Conservation (phyloP, 2,797 vertebrate species). For the Phataginus tetradactyla region DNA sequence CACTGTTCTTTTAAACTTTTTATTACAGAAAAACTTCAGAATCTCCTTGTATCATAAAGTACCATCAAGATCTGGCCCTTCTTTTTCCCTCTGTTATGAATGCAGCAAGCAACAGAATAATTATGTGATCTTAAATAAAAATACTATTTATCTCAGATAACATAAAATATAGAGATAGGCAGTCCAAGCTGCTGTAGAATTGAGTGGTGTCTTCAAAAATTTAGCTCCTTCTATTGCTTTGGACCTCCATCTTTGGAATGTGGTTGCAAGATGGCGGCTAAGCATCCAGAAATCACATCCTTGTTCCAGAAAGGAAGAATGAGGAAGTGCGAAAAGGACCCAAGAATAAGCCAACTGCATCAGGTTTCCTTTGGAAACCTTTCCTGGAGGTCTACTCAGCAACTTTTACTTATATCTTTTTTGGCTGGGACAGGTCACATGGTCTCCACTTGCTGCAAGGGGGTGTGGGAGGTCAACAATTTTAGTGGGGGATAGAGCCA, state of each 20-base stretch:
- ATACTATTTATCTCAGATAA: background rate
- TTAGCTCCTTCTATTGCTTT: background rate
- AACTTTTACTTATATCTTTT: background rate
- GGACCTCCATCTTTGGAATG: background rate
- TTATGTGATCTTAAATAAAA: background rate
- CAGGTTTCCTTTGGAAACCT: background rate
- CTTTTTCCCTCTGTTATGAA: background rate
- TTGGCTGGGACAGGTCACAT: background rate
- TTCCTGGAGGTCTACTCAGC: background rate
- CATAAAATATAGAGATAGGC: background rate
- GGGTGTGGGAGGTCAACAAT: background rate
- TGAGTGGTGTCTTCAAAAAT: background rate
- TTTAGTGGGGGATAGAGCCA: background rate
- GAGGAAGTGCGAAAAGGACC: background rate
- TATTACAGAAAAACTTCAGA: constrained; percentile 28
- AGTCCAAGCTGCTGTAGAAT: background rate
- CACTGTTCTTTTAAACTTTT: constrained; percentile 9
- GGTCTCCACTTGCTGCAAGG: constrained; percentile 4
- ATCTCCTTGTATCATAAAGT: background rate
- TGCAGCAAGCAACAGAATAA: background rate
- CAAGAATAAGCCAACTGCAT: background rate
- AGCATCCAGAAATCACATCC: background rate
- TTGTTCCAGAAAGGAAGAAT: background rate
- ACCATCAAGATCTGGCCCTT: background rate
- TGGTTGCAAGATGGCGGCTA: background rate